Percentiles rank a stretch among this genome's conserved stretches.
phyloP scores from a whole-genome alignment of 2,888 invertebrate genomes.

The Kuschelorhynchus macadamiae region DNA sequence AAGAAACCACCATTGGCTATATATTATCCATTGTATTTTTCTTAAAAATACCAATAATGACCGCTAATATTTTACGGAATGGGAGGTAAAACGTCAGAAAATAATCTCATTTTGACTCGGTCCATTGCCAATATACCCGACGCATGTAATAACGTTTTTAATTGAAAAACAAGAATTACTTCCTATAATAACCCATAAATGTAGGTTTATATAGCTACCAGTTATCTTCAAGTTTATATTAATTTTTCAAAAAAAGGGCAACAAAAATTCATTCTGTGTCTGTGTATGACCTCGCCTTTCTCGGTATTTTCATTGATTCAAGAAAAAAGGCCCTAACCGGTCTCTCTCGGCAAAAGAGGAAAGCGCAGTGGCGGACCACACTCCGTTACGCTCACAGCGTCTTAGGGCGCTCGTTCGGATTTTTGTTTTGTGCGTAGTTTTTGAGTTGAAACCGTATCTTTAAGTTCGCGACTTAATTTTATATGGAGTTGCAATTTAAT shows the following conservation, averaged over 20 bases:
- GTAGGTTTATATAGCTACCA: conserved; percentile 18
- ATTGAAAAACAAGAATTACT: background rate
- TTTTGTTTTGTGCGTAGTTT: too few relatives aligned
- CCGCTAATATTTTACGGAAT: too few relatives aligned
- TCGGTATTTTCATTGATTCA: conserved; percentile 48
- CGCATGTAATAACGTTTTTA: too few relatives aligned
- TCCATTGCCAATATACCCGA: too few relatives aligned
- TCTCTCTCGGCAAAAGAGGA: conserved; percentile 40
- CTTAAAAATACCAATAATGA: too few relatives aligned
- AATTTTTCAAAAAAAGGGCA: conserved; percentile 30
- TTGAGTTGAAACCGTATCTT: too few relatives aligned
- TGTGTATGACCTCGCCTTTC: conserved; percentile 47
- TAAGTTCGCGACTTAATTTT: too few relatives aligned
- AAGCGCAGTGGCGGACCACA: conserved; percentile 35
- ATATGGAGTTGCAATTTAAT: too few relatives aligned
- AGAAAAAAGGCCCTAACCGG: conserved; percentile 48
- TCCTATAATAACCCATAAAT: conserved; percentile 4
- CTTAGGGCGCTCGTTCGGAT: background rate
- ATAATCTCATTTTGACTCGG: too few relatives aligned
- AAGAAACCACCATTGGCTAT: too few relatives aligned
- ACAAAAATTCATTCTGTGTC: conserved; percentile 43
- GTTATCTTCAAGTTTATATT: conserved; percentile 19
- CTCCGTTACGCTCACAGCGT: conserved; percentile 10
- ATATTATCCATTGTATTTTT: too few relatives aligned
- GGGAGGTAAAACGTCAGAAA: too few relatives aligned